A percentile compares a stretch with the other conserved stretches of the same genome.
phyloP scores from a whole-genome alignment of 2,888 invertebrate species.

The Alloplasta piceator region DNA sequence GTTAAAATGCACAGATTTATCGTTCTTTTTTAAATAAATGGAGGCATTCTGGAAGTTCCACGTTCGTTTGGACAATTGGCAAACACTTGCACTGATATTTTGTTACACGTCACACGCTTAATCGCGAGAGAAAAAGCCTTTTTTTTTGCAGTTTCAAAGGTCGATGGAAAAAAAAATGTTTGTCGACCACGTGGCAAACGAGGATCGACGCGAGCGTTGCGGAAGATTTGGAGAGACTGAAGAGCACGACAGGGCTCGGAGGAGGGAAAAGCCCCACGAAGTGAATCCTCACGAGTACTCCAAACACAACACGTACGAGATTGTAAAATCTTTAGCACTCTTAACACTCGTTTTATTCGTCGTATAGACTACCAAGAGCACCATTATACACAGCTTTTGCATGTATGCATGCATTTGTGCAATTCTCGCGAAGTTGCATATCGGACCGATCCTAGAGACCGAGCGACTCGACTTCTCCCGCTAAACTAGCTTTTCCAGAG shows the following conservation, averaged over 20 bases:
- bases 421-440: conserved; percentile 26
- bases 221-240: conserved; percentile 61
- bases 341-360: conserved; percentile 33
- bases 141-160: background rate
- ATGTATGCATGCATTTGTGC: background rate
- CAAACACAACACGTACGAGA: conserved; percentile 29
- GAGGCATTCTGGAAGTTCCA: background rate
- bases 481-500: conserved; percentile 52
- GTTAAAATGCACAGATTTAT: background rate
- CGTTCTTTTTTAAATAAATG: background rate
- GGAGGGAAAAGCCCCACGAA: conserved; percentile 40
- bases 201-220: conserved; percentile 52
- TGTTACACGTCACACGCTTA: background rate
- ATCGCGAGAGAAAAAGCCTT: background rate
- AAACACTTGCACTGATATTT: conserved; percentile 20
- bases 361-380: conserved; percentile 27
- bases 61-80: background rate
- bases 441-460: conserved; percentile 20
- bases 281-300: conserved; percentile 59
- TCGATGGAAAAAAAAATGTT: conserved; percentile 8
- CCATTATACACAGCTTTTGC: background rate
- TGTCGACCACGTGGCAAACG: conserved; percentile 2
- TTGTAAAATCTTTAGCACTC: conserved; percentile 31
- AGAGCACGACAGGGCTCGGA: conserved; percentile 54
- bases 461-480: conserved; percentile 48